Percentiles rank a stretch among this genome's conserved stretches.
phyloP scores from a whole-genome alignment of 2,888 invertebrate species.

The Opisthograptis luteolata region DNA sequence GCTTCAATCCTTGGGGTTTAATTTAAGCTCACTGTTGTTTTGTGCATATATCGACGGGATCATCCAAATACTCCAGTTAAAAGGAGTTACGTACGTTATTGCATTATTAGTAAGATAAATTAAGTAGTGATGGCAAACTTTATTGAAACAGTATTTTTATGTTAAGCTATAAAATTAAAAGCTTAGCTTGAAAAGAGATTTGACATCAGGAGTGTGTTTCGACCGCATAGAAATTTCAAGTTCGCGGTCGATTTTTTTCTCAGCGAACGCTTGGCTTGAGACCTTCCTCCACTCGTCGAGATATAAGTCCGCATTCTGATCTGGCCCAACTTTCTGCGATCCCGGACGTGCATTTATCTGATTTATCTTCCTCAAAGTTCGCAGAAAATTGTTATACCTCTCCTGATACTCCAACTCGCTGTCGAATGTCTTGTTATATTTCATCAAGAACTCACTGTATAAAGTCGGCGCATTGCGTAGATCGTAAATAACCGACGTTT shows the following conservation, averaged over 20 bases:
- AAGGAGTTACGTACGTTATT: no score
- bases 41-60: background rate
- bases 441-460: slow-evolving; percentile 42
- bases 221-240: slow-evolving; percentile 32
- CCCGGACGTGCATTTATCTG: slow-evolving; percentile 47
- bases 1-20: background rate
- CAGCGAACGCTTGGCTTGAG: slow-evolving; percentile 7
- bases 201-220: slow-evolving; percentile 23
- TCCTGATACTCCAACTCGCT: slow-evolving; percentile 49
- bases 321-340: slow-evolving; percentile 48
- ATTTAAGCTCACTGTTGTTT: background rate
- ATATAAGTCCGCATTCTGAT: slow-evolving; percentile 58
- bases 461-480: slow-evolving; percentile 41
- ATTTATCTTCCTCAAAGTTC: slow-evolving; percentile 57
- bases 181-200: slow-evolving; percentile 28
- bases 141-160: no score
- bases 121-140: background rate
- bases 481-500: slow-evolving; percentile 36
- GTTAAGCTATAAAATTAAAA: background rate
- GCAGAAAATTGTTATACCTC: slow-evolving; percentile 54
- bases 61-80: no score
- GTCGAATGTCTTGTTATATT: slow-evolving; percentile 48
- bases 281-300: slow-evolving; percentile 39
- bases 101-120: no score
- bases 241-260: slow-evolving; percentile 47